Evolutionary conservation across 2,888 invertebrate genomes (phyloP).

Genomic region (Hypsopygia costalis): DNA sequence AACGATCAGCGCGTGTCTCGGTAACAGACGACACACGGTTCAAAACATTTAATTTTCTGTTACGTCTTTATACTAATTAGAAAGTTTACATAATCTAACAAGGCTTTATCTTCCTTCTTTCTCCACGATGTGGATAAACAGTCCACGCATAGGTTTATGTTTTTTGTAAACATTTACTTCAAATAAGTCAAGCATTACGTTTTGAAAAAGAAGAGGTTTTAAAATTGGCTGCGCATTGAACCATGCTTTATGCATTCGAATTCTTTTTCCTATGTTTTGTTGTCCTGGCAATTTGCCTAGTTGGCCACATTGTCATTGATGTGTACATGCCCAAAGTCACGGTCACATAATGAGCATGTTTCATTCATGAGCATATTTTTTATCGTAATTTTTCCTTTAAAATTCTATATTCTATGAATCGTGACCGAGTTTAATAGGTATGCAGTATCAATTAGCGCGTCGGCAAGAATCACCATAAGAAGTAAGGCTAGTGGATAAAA

Average conservation of each 20-base stretch:
- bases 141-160: too few species aligned
- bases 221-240: too few species aligned
- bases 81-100: background rate
- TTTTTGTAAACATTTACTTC: too few species aligned
- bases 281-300: constrained; percentile 30
- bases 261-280: too few species aligned
- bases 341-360: constrained; percentile 16
- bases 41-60: background rate
- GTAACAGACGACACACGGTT: background rate
- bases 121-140: too few species aligned
- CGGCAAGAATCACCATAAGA: constrained; percentile 6
- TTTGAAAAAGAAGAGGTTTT: too few species aligned
- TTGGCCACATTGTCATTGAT: constrained; percentile 25
- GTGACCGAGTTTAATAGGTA: background rate
- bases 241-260: too few species aligned
- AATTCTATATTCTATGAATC: background rate
- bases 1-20: background rate
- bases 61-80: background rate
- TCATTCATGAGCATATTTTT: constrained; percentile 8
- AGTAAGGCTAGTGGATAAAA: constrained; percentile 10
- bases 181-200: too few species aligned
- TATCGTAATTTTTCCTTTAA: background rate
- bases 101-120: too few species aligned
- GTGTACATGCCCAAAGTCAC: constrained; percentile 32
- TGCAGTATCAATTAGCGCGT: background rate